phyloP scores from a whole-genome alignment of 2,888 invertebrate species.

The Nymphalis urticae region DNA sequence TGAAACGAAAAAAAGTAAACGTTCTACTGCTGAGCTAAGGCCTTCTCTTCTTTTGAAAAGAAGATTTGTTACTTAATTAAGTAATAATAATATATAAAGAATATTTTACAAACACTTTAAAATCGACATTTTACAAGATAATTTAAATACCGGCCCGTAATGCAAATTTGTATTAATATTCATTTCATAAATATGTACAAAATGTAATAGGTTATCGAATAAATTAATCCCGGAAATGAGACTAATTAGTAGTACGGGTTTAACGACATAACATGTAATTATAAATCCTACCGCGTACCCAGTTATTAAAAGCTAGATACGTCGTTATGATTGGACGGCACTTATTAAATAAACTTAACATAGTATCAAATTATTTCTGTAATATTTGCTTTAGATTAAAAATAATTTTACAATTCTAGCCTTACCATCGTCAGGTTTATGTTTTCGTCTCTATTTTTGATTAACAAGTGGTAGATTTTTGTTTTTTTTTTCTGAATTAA shows the following conservation, averaged over 20 bases:
- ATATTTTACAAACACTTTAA: too few relatives aligned
- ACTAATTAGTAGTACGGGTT: conserved; percentile 30
- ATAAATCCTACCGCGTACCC: conserved; percentile 28
- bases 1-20: too few relatives aligned
- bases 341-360: conserved; percentile 20
- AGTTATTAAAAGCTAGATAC: conserved; percentile 30
- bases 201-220: conserved; percentile 10
- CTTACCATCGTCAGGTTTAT: not conserved
- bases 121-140: too few relatives aligned
- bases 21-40: too few relatives aligned
- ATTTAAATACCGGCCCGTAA: too few relatives aligned
- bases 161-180: conserved; percentile 9
- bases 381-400: conserved; percentile 11
- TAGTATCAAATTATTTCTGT: not conserved
- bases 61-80: too few relatives aligned
- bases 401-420: not conserved
- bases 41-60: too few relatives aligned
- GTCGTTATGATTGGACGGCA: conserved; percentile 16
- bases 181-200: conserved; percentile 2
- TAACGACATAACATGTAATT: conserved; percentile 30
- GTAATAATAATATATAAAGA: too few relatives aligned
- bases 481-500: not conserved
- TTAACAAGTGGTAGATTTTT: too few relatives aligned
- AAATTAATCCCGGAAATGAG: conserved; percentile 29
- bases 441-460: not conserved